Base-by-base conservation (phyloP, 1,140 invertebrate genomes). In the Laodelphax striatellus region DNA sequence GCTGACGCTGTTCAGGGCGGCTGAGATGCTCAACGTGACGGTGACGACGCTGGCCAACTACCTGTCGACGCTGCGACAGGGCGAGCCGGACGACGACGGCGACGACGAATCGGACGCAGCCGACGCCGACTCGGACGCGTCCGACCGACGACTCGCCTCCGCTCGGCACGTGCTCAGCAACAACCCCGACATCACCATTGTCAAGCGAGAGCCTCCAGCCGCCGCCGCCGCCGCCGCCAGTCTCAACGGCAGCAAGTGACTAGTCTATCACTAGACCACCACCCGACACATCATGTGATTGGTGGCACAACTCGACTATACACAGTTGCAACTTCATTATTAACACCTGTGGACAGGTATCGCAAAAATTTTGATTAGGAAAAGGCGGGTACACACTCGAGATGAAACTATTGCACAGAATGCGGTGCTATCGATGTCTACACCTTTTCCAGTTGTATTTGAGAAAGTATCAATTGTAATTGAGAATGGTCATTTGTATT, bases 31-130 rank as follows among this genome's bases (percentile, higher is more conserved):
- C 2, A 87, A 86, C 58, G 84, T 87, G 42, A 84, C 83, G 60
- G 82, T 85, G 53, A 80, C 82, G 62, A 86, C 83, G 53, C 71
- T 88, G 9, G 83, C 84, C 1, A 85, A 82, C 31, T 86, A 87
- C 68, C 69, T 87, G 50, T 80, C 81, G 55, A 81, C 80, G 31
- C 70, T 82, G 55, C 77, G 80, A 44, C 65, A 67, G 56, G 63
- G 65, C 16, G 67, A 65, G 19, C 52, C 46, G 21, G 54, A 31
- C 28, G 1, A 55, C 50, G 58, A 52, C 13, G 52, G 31, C 8
- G 56, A 60, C n/a, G 62, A 63, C 22, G 65, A 80, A 71, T 71
- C 80, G 69, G 67, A 75, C 69, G 53, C 72, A 74, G 57, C 73
- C 71, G 19, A 73, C 70, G 50, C 68, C 70, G 61, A 38, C 34